phyloP scores from a whole-genome alignment of 2,797 vertebrate species.

The Eulemur rubriventer region DNA sequence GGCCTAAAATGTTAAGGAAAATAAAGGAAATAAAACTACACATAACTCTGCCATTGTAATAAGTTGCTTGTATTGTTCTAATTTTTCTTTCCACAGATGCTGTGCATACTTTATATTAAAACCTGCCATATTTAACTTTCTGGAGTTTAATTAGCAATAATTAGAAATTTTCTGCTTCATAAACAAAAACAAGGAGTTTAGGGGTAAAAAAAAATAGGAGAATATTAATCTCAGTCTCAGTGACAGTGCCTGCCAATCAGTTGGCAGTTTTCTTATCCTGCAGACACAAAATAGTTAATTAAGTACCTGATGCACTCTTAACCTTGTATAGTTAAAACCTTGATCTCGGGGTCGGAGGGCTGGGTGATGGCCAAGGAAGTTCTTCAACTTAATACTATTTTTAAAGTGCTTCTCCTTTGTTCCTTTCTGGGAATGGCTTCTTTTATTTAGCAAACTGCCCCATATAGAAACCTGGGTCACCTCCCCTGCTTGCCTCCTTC shows the following conservation, averaged over 20 bases:
- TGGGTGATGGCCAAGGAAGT: neutral
- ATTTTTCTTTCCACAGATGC: constrained; percentile 8
- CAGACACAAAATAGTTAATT: neutral
- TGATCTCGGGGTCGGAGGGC: neutral
- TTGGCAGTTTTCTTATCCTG: neutral
- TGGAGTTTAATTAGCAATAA: neutral
- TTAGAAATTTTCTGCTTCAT: neutral
- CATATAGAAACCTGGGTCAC: neutral
- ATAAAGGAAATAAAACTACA: constrained; percentile 24
- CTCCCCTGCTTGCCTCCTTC: neutral
- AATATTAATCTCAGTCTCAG: neutral
- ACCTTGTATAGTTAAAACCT: neutral
- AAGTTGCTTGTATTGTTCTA: constrained; percentile 23
- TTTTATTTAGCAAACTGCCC: neutral
- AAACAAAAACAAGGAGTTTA: neutral
- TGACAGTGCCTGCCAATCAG: neutral
- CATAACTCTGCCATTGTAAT: neutral
- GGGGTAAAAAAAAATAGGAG: neutral
- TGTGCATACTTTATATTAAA: neutral
- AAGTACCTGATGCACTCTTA: neutral
- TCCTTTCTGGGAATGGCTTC: neutral
- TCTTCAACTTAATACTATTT: neutral
- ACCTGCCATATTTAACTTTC: neutral
- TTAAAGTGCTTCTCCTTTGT: neutral
- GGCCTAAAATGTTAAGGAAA: neutral